phyloP scores from a whole-genome alignment of 92 coral and sea anemone species.

The Zoanthus sansibaricus region DNA sequence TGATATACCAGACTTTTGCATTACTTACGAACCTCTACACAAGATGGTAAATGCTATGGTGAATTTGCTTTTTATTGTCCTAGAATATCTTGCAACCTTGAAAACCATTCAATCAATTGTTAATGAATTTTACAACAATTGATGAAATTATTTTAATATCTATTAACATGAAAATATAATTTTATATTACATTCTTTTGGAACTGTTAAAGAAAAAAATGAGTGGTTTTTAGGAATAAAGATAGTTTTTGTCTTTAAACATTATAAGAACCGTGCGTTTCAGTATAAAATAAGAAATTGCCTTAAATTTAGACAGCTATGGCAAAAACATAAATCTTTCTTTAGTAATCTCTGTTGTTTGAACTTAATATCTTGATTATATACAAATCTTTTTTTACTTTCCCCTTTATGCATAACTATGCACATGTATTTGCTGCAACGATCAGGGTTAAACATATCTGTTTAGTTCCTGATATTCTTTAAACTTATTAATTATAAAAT shows the following conservation, averaged over 20 bases:
- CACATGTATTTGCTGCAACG: conserved; percentile 29
- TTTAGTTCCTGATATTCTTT: conserved; percentile 10
- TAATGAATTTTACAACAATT: neutral
- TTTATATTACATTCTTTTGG: neutral
- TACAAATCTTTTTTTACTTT: conserved; percentile 35
- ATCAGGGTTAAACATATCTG: conserved; percentile 15
- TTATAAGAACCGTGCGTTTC: conserved; percentile 29
- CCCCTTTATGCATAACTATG: conserved; percentile 27
- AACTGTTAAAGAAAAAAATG: neutral
- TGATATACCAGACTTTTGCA: no score
- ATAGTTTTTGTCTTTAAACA: neutral
- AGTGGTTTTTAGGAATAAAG: conserved; percentile 1
- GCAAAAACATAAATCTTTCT: conserved; percentile 47
- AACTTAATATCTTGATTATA: conserved; percentile 44
- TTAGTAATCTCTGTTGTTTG: conserved; percentile 38
- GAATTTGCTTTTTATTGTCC: neutral
- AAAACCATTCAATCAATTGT: neutral
- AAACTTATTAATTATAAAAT: conserved; percentile 36
- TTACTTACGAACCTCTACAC: neutral
- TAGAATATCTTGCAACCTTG: conserved; percentile 10
- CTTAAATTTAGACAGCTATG: conserved; percentile 43
- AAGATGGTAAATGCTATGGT: neutral
- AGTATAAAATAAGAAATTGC: conserved; percentile 42
- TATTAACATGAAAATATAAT: conserved; percentile 22
- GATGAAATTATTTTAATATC: conserved; percentile 10